Evolutionary conservation across 2,113 vertebrate species (phyloP), one percentile per base, ranked within the genome.

Genomic region (Oophaga pumilio): DNA sequence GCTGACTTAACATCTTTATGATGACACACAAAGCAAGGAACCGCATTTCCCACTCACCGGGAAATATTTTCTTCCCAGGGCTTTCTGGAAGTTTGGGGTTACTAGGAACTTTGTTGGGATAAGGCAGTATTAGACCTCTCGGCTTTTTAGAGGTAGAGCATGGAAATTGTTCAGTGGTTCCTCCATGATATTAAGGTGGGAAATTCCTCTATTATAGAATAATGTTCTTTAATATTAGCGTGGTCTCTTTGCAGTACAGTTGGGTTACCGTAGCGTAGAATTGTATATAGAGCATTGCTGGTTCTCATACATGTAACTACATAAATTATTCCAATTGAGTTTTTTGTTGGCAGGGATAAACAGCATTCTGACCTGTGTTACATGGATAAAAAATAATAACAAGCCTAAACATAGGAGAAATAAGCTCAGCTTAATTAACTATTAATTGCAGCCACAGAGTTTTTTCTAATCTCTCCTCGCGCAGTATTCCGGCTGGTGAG

Each of bases 391-490:
- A 85, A 49, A 43, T 11, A 20, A 68, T 24, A 82, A 66, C 22
- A 66, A 66, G 74, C 76, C 85, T 86, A 24, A 64, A 56, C 50
- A 86, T 59, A 26, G 56, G 74, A 50, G 78, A 78, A 89, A 52
- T 69, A 90, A 92, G 86, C 76, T 85, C 89, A 84, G 79, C 90
- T 92, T 91, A 92, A 90, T 91, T 90, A 91, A 90, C 89, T 87
- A 77, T 53, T 80, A 43, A 80, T 89, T 90, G 62, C 50, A 81
- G 89, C 85, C 69, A 53, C 49, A 49, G 64, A 89, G 20, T 89
- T 91, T 68, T 77, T 85, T 62, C 43, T 88, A 89, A 89, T 62
- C 88, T 0, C 88, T n/a, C 62, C 90, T 66, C 12, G 59, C 90
- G 69, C 85, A 90, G 82, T 92, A 88, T 89, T 87, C 71, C 91